Evolutionary conservation across 2,888 invertebrate species (phyloP), one percentile per base, ranked within the genome.

Genomic region (Tinea semifulvella): DNA sequence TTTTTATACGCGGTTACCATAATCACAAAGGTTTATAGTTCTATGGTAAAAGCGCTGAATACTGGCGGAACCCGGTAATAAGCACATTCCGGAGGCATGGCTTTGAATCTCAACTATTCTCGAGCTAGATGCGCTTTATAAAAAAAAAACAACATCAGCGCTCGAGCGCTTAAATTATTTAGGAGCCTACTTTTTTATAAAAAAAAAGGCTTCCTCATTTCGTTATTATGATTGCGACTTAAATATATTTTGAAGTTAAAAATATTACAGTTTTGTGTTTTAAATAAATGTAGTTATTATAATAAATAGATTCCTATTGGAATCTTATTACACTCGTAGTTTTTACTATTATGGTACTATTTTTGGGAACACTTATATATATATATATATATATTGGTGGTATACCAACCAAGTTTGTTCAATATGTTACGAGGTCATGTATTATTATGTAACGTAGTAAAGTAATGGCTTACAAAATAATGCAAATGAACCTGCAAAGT

Each of bases 21-120:
- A n/a, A n/a, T n/a, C n/a, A n/a, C n/a, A n/a, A 22, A 22, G 6
- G 25, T 22, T 7, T 8, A 7, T 11, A 35, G 14, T 14, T 35
- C 13, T 11, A 13, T 35, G 14, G 35, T 14, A 35, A 35, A 11
- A 35, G 16, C 35, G 35, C 35, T 17, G 18, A 18, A 18, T 36
- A 63, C 58, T 71, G 67, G 72, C 74, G 72, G 75, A 75, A 74
- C 72, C 63, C 50, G 60, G 68, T 65, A 68, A 70, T 67, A 67
- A 60, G 63, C 68, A 61, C 74, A 72, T 70, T 71, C 73, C 70
- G 55, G 57, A 52, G 58, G 52, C 57, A 51, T 55, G 60, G 60
- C 61, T 64, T 69, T 67, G 69, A 72, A 70, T 65, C 36, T 18
- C 36, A 18, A 18, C 17, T 14, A 36, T 36, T 36, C 60, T 65